phyloP scores from a whole-genome alignment of 2,888 invertebrate genomes.

The Seira musarum region DNA sequence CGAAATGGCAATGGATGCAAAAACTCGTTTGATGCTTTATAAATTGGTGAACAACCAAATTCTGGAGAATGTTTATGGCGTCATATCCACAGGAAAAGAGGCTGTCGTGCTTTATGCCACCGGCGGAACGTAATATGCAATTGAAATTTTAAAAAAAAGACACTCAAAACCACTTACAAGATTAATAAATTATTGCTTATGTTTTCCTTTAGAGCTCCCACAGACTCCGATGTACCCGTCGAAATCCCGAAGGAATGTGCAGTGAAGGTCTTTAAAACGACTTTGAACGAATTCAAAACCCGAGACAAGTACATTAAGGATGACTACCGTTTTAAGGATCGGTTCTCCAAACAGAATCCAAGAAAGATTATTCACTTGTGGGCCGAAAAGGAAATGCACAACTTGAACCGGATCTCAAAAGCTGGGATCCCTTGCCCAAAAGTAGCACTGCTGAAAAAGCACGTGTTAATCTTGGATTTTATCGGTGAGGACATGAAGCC shows the following conservation, averaged over 20 bases:
- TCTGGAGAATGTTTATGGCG: slow-evolving; percentile 75
- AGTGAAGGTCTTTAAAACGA: slow-evolving; percentile 78
- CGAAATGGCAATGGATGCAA: slow-evolving; percentile 75
- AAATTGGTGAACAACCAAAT: slow-evolving; percentile 76
- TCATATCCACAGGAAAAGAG: slow-evolving; percentile 77
- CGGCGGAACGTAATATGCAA: slow-evolving; percentile 73
- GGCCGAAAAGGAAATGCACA: slow-evolving; percentile 78
- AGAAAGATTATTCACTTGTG: slow-evolving; percentile 77
- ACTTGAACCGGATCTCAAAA: slow-evolving; percentile 74
- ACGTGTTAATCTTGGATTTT: slow-evolving; percentile 77
- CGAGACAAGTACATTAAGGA: slow-evolving; percentile 76
- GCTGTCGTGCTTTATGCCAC: slow-evolving; percentile 75
- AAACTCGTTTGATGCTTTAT: slow-evolving; percentile 74
- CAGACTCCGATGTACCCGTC: slow-evolving; percentile 44
- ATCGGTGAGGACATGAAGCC: slow-evolving; percentile 75
- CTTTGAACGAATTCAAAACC: slow-evolving; percentile 77
- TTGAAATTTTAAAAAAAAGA: too few species aligned
- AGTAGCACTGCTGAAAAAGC: slow-evolving; percentile 75
- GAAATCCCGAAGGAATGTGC: slow-evolving; percentile 74
- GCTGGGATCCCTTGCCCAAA: slow-evolving; percentile 73
- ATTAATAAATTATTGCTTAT: background rate
- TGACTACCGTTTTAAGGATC: slow-evolving; percentile 77
- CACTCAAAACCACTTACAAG: too few species aligned
- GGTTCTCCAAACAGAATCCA: slow-evolving; percentile 75
- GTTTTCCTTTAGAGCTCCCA: slow-evolving; percentile 19